Evolutionary conservation across 37 sponge, comb jelly and placozoan genomes (phyloP).

Genomic region (Petrosia ficiformis): DNA sequence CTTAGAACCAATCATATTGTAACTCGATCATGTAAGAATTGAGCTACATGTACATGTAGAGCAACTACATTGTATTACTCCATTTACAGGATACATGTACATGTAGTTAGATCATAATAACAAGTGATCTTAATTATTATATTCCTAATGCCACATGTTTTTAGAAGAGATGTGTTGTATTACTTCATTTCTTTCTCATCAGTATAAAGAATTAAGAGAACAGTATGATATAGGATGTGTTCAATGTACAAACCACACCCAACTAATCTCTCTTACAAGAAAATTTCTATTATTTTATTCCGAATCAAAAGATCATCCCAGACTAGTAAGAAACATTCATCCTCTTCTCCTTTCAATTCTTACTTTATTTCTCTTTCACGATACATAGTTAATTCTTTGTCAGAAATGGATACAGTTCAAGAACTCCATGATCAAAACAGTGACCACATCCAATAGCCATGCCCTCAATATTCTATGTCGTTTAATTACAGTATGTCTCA

Average conservation of each 20-base stretch:
- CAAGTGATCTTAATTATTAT: no score
- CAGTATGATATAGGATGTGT: conserved; percentile 23
- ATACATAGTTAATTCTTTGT: background rate
- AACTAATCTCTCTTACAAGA: conserved; percentile 14
- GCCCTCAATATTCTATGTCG: background rate
- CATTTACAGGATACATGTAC: no score
- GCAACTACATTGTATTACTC: no score
- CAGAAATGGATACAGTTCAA: background rate
- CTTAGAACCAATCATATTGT: no score
- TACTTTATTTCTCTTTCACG: background rate
- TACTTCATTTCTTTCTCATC: background rate
- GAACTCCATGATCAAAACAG: background rate
- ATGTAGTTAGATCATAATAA: no score
- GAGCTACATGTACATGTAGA: no score
- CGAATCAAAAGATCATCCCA: conserved; percentile 20
- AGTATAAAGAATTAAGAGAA: conserved; percentile 24
- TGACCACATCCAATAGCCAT: background rate
- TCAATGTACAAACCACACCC: background rate
- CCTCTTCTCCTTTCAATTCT: background rate
- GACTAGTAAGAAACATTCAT: conserved; percentile 31
- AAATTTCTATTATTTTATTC: conserved; percentile 20
- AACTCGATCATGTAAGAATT: no score
- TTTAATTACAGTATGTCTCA: background rate
- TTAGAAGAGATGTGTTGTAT: no score
- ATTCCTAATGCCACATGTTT: no score